These are phyloP conservation scores for Meda fulgida DNA, from an alignment of 2,797 vertebrate genomes.

Conservation along the genomic window DNA sequence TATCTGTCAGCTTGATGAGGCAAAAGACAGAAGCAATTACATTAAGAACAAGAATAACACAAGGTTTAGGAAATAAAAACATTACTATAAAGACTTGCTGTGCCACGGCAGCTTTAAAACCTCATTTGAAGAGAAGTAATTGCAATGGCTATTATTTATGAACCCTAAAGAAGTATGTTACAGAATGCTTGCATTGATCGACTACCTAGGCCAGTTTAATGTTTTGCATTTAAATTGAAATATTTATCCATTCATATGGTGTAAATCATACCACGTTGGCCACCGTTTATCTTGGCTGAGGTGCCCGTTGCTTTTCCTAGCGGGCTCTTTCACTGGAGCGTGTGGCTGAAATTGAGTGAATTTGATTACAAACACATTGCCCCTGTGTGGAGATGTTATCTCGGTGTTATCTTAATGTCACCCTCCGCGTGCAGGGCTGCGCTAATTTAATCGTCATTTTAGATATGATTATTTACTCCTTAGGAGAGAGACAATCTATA, in stretches of 20 bases:
- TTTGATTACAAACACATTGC: conserved; percentile 61
- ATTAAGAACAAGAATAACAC: conserved; percentile 74
- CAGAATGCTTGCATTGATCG: conserved; percentile 73
- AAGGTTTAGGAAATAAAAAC: conserved; percentile 78
- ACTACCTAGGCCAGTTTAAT: conserved; percentile 63
- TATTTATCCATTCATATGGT: conserved; percentile 70
- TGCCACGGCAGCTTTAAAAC: conserved; percentile 71
- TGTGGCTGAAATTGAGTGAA: conserved; percentile 62
- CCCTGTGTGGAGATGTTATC: conserved; percentile 60
- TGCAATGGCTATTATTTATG: conserved; percentile 75
- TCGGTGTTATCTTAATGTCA: conserved; percentile 62
- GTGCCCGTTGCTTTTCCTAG: conserved; percentile 63
- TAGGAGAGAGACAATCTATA: conserved; percentile 52
- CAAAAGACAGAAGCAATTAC: conserved; percentile 79
- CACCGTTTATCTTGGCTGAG: conserved; percentile 70
- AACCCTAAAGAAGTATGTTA: conserved; percentile 64
- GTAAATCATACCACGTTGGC: conserved; percentile 72
- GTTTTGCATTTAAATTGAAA: conserved; percentile 83
- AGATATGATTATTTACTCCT: conserved; percentile 61
- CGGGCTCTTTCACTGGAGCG: conserved; percentile 43
- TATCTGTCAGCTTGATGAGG: conserved; percentile 78
- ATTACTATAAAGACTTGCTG: conserved; percentile 70
- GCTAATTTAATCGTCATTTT: conserved; percentile 64
- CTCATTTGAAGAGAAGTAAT: conserved; percentile 78
- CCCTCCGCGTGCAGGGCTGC: conserved; percentile 46